Evolutionary conservation across 2,113 vertebrate species (phyloP), one percentile per base, ranked within the genome.

Genomic region (Serinus canaria): DNA sequence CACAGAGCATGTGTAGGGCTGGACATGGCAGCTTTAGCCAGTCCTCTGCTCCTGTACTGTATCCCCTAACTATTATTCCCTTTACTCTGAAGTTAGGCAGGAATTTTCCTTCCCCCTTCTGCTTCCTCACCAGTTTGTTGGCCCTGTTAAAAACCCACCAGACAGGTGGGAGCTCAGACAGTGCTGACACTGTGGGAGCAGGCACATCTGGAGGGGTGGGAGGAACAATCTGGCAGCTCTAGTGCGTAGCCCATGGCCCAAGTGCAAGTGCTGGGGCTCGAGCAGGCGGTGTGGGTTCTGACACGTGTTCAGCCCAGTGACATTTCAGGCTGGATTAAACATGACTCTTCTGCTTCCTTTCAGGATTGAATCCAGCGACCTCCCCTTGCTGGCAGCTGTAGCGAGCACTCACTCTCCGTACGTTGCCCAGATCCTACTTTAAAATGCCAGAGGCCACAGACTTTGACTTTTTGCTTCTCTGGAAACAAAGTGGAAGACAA

Each of bases 351-450:
- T 97, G 77, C 96, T 95, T 95, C 90, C 58, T 97, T 83, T 83
- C 30, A 99, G 99, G 96, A 99, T 99, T 27, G 99, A 99, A 97
- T 99, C 99, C 97, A 99, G 99, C 31, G 99, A 99, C 97, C 99
- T 99, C 80, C 99, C 99, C 63, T 97, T 99, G 74, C 95, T 99
- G 96, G 99, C 99, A 53, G 99, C 99, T 50, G 98, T 99, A 76
- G 99, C 99, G 15, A 99, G 99, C 97, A 99, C 99, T 75, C 99
- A 99, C 95, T 99, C 99, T 41, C 99, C 99, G 0, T 99, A 99
- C 9, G 99, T 99, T 94, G 99, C 99, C 90, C 99, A 99, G 98
- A 99, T 99, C 90, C 98, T 99, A 4, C 98, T 99, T 93, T 99
- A 98, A 98, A 94, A 86, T 75, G 75, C 89, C 89, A 83, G 68